Percentiles rank a stretch among this genome's conserved stretches.
Conservation (phyloP, 2,113 vertebrate genomes). For the Rhabdornis inornatus region DNA sequence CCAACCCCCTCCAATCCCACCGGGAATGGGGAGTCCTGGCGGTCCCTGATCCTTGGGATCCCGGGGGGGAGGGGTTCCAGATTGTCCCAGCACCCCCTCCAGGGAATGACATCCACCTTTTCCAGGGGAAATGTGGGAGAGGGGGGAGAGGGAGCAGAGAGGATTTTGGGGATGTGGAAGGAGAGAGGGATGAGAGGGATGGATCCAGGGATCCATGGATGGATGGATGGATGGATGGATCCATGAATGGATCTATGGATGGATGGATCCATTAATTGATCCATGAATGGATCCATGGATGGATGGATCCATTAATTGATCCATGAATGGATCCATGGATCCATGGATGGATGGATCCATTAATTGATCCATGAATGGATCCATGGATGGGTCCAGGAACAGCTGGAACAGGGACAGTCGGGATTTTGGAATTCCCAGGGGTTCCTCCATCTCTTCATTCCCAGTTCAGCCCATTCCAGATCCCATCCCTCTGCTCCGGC, state of each 20-base stretch:
- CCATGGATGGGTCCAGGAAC: not conserved
- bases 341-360: not conserved
- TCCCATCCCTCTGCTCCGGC: not conserved
- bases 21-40: not conserved
- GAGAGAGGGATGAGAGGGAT: not conserved
- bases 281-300: too few species aligned
- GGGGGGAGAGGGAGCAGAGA: not conserved
- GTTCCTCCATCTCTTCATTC: not conserved
- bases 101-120: not conserved
- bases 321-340: not conserved
- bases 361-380: too few species aligned
- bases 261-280: not conserved
- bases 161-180: not conserved
- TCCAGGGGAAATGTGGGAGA: not conserved
- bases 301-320: not conserved
- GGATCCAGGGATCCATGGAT: not conserved
- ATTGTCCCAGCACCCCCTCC: rapidly evolving
- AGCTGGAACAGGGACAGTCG: rapidly evolving
- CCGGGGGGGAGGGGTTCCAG: rapidly evolving
- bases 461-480: not conserved
- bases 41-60: not conserved
- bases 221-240: not conserved
- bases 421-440: not conserved
- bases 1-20: too few species aligned
- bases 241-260: too few species aligned